phyloP scores from a whole-genome alignment of 92 coral and sea anemone genomes.

The Blastomussa wellsi region DNA sequence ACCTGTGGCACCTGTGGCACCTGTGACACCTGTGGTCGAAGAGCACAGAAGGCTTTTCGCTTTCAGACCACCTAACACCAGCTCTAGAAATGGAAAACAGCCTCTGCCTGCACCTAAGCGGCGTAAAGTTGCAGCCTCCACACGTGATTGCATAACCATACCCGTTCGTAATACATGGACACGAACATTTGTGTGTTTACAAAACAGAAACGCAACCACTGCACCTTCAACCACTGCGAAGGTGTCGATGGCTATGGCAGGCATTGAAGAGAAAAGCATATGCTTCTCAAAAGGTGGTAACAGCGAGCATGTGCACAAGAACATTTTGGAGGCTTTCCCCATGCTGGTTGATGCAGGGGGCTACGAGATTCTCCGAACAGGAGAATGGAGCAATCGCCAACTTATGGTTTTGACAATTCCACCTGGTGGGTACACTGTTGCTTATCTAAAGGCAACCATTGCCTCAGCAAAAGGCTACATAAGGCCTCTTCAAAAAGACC shows the following conservation, averaged over 20 bases:
- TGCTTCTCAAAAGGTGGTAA: slow-evolving; percentile 36
- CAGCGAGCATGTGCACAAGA: slow-evolving; percentile 37
- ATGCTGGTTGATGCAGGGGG: too few relatives aligned
- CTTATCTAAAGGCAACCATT: too few relatives aligned
- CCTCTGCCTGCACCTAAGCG: slow-evolving; percentile 23
- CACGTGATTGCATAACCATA: neutral
- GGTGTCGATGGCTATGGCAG: slow-evolving; percentile 48
- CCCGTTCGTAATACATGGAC: slow-evolving; percentile 43
- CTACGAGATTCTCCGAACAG: too few relatives aligned
- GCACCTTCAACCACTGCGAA: slow-evolving; percentile 47
- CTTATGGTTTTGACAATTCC: too few relatives aligned
- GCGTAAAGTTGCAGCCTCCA: slow-evolving; percentile 2
- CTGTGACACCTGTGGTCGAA: neutral
- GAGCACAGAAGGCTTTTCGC: slow-evolving; percentile 62
- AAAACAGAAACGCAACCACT: slow-evolving; percentile 19
- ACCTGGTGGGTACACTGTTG: too few relatives aligned
- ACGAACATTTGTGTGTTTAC: slow-evolving; percentile 46
- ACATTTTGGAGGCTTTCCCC: too few relatives aligned
- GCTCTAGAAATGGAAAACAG: neutral
- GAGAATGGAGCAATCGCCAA: too few relatives aligned
- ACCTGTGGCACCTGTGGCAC: too few relatives aligned
- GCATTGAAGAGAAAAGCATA: slow-evolving; percentile 40
- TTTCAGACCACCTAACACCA: slow-evolving; percentile 48
- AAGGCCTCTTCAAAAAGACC: too few relatives aligned
- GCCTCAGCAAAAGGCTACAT: too few relatives aligned